These are phyloP conservation scores for Agonopterix alstromeriana DNA, from an alignment of 2,888 invertebrate species.

Conservation along the genomic window DNA sequence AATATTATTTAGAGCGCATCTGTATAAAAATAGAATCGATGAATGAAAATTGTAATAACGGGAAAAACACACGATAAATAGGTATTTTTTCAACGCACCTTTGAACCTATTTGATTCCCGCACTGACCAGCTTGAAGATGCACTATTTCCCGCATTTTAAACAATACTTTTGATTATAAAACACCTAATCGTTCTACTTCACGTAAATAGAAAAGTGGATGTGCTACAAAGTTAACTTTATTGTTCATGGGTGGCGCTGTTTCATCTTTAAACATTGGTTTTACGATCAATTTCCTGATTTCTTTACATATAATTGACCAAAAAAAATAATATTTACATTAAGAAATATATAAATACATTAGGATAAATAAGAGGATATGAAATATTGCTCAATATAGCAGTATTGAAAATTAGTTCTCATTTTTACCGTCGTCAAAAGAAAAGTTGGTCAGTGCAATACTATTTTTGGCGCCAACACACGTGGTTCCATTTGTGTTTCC, in stretches of 20 bases:
- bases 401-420: neutral
- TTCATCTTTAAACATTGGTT: no score
- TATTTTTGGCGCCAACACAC: slow-evolving; percentile 28
- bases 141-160: slow-evolving; percentile 92
- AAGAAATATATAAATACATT: no score
- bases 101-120: slow-evolving; percentile 94
- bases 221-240: slow-evolving; percentile 5
- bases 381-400: no score
- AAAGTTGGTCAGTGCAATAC: slow-evolving; percentile 2
- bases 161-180: slow-evolving; percentile 16
- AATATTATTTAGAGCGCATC: slow-evolving; percentile 2
- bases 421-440: slow-evolving; percentile 2
- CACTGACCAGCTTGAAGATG: slow-evolving; percentile 94
- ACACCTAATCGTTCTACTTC: slow-evolving; percentile 15
- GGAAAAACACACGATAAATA: neutral
- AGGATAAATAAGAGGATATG: no score
- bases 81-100: slow-evolving; percentile 73
- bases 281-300: no score
- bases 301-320: no score
- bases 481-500: slow-evolving; percentile 13
- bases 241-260: neutral
- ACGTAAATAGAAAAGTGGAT: slow-evolving; percentile 13
- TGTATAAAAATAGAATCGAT: slow-evolving; percentile 8
- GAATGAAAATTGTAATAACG: slow-evolving; percentile 6
- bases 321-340: no score